These are phyloP conservation scores for Ceratitis capitata DNA, from an alignment of 1,140 invertebrate genomes.

Conservation along the genomic window DNA sequence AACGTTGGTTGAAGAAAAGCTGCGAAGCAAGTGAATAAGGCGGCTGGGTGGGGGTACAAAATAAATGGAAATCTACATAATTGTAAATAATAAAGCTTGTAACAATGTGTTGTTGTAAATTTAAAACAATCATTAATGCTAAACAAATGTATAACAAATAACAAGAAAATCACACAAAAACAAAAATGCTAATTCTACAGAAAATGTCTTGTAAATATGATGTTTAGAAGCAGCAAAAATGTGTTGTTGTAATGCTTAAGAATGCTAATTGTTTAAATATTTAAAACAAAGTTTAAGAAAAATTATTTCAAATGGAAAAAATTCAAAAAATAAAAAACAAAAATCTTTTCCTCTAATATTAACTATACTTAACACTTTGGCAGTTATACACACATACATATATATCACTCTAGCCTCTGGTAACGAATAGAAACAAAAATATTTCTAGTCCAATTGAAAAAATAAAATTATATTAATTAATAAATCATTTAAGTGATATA, in stretches of 20 bases:
- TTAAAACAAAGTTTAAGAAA: background rate
- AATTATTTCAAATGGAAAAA: background rate
- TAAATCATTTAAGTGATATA: background rate
- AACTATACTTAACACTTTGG: background rate
- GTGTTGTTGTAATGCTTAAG: background rate
- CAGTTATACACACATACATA: too few species aligned
- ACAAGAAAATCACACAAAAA: background rate
- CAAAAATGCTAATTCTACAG: background rate
- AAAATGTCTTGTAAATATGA: background rate
- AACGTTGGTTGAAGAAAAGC: background rate
- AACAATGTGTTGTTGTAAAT: slow-evolving; percentile 30
- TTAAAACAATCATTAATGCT: slow-evolving; percentile 20
- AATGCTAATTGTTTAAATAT: background rate
- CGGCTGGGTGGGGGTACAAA: background rate
- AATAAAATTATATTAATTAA: background rate
- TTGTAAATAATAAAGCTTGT: slow-evolving; percentile 30
- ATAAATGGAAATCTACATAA: background rate
- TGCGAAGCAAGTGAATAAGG: background rate
- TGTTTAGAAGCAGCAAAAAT: background rate
- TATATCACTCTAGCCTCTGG: background rate
- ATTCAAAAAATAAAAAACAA: background rate
- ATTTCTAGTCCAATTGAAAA: slow-evolving; percentile 30
- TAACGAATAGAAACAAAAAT: background rate
- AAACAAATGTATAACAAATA: background rate
- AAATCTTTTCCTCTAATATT: background rate